Conservation (phyloP, 2,797 vertebrate species). For the Chaenodraco wilsoni region DNA sequence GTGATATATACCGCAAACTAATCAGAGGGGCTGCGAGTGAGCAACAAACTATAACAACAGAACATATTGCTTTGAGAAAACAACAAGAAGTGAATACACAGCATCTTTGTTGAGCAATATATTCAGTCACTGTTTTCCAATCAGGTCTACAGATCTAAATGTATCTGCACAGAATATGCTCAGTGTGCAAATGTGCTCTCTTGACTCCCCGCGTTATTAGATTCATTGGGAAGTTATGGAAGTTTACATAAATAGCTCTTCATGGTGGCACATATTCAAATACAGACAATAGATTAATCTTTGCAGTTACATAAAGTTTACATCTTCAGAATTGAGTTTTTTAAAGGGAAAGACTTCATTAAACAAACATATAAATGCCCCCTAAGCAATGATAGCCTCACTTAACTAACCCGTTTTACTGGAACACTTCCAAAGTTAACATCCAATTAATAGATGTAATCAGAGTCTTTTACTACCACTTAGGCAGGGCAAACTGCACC, state of each 20-base stretch:
- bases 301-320: not conserved
- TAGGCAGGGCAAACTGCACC: too few species aligned
- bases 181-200: conserved; percentile 19
- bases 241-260: conserved; percentile 31
- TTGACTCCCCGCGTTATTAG: conserved; percentile 20
- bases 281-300: not conserved
- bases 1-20: not conserved
- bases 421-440: not conserved
- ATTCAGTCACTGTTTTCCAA: conserved; percentile 23
- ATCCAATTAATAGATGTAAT: too few species aligned
- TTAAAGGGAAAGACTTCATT: conserved; percentile 4
- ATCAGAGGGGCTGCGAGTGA: not conserved
- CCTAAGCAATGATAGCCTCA: not conserved
- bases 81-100: conserved; percentile 3
- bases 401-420: not conserved
- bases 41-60: not conserved
- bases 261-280: conserved; percentile 12
- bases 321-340: conserved; percentile 4
- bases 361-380: not conserved
- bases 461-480: too few species aligned
- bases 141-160: conserved; percentile 26
- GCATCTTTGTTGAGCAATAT: conserved; percentile 7
- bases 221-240: conserved; percentile 21
- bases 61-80: conserved; percentile 1
- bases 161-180: conserved; percentile 22